Evolutionary conservation across 92 coral and sea anemone genomes (phyloP).

Genomic region (Phenganax marumi): DNA sequence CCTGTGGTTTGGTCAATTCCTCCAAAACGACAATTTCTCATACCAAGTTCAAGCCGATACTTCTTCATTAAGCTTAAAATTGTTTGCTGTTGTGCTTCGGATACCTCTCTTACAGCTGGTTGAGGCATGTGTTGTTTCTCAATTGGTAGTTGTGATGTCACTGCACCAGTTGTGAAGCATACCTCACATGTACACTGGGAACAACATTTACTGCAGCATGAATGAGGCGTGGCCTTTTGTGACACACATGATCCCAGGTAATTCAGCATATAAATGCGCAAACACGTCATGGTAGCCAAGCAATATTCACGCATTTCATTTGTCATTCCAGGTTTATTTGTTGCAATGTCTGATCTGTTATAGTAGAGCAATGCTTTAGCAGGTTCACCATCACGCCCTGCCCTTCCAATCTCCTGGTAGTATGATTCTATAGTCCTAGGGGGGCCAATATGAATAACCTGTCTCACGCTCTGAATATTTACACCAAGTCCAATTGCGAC

Average conservation of each 20-base stretch:
- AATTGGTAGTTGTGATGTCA: neutral
- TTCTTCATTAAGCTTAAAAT: neutral
- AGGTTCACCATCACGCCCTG: slow-evolving; percentile 59
- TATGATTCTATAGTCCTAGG: slow-evolving; percentile 59
- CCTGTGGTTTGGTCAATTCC: slow-evolving; percentile 2
- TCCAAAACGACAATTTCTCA: neutral
- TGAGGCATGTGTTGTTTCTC: neutral
- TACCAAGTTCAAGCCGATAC: neutral
- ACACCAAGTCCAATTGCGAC: slow-evolving; percentile 59
- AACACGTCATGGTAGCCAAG: neutral
- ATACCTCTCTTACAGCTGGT: neutral
- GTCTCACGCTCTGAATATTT: slow-evolving; percentile 53
- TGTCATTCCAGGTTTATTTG: slow-evolving; percentile 58
- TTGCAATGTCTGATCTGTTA: slow-evolving; percentile 51
- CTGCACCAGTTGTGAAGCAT: neutral
- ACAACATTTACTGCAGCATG: slow-evolving; percentile 2
- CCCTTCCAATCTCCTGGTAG: slow-evolving; percentile 62
- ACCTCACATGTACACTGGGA: neutral
- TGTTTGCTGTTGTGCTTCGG: neutral
- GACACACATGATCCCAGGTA: slow-evolving; percentile 33
- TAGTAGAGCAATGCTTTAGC: slow-evolving; percentile 42
- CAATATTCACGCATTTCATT: slow-evolving; percentile 50
- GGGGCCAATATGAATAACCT: slow-evolving; percentile 54
- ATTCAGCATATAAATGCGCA: slow-evolving; percentile 19
- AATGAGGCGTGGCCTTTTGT: neutral